Evolutionary conservation across 2,113 vertebrate species (phyloP), one percentile per base, ranked within the genome.

Genomic region (Casuarius casuarius): DNA sequence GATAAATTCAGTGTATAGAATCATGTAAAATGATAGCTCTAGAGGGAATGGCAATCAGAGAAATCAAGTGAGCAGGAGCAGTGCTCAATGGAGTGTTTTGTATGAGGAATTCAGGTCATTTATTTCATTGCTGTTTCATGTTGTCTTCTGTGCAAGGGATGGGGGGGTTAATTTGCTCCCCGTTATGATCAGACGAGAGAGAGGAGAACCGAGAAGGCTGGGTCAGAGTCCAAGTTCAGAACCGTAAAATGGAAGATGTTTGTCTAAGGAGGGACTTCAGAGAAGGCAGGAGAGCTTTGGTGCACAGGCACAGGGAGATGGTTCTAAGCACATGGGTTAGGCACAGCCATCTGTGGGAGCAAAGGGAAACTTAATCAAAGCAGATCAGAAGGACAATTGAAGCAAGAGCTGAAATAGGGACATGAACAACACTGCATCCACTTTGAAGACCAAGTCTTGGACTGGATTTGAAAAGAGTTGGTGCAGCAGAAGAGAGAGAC

Each of bases 1-100:
- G 84, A 94, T 79, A 85, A 92, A 95, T 92, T 94, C 70, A 79
- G 52, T 49, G 23, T 76, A 87, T 85, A 89, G 83, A 92, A 78
- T 90, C 6, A 40, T 76, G 63, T 94, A 81, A 93, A 96, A 90
- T 62, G 52, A 13, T 73, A 65, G 44, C 29, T 87, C 70, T 87
- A n/a, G 68, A 62, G 71, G 77, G 58, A 94, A 87, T 49, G 58
- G 52, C 80, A 94, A 73, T 90, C 72, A 67, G 68, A 92, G 62
- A 87, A 95, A 92, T 89, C 26, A 74, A 94, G 78, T 76, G 89
- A 94, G 74, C 12, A 1, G 63, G 66, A 94, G 83, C 80, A 54
- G 73, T 62, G 70, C 49, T 96, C 84, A 76, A 2, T 84, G 38
- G 68, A 96, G 65, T 92, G 75, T 86, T 96, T 84, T 88, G 49